Evolutionary conservation across 2,888 invertebrate genomes (phyloP).

Genomic region (Fabriciana adippe): DNA sequence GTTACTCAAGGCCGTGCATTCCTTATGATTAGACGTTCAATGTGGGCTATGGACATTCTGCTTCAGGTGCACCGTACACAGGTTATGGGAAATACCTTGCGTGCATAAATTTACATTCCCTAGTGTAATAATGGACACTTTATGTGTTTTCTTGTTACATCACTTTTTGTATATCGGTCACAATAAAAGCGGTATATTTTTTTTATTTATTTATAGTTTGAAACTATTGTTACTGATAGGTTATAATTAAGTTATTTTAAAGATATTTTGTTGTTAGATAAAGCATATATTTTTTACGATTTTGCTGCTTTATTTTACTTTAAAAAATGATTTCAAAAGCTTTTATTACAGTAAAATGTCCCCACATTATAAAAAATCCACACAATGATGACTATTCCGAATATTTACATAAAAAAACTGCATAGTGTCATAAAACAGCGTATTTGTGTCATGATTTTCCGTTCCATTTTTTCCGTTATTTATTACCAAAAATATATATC

Average conservation of each 20-base stretch:
- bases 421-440: conserved; percentile 29
- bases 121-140: conserved; percentile 5
- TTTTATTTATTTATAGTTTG: too few species aligned
- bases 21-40: conserved; percentile 29
- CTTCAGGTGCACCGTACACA: conserved; percentile 24
- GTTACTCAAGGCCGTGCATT: conserved; percentile 32
- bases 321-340: background rate
- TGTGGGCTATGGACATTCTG: conserved; percentile 26
- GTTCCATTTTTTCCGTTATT: conserved; percentile 28
- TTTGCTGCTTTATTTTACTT: too few species aligned
- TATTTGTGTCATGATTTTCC: conserved; percentile 20
- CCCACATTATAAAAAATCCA: conserved; percentile 1
- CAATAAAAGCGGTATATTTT: too few species aligned
- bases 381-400: background rate
- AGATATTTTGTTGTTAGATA: too few species aligned
- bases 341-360: conserved; percentile 1
- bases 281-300: too few species aligned
- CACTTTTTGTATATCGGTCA: background rate
- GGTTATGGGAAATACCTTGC: conserved; percentile 28
- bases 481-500: conserved; percentile 44
- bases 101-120: conserved; percentile 28
- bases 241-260: too few species aligned
- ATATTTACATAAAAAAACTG: conserved; percentile 11
- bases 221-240: too few species aligned
- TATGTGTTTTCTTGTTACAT: background rate